phyloP scores from a whole-genome alignment of 1,140 invertebrate species.

The Aphidius ervi region DNA sequence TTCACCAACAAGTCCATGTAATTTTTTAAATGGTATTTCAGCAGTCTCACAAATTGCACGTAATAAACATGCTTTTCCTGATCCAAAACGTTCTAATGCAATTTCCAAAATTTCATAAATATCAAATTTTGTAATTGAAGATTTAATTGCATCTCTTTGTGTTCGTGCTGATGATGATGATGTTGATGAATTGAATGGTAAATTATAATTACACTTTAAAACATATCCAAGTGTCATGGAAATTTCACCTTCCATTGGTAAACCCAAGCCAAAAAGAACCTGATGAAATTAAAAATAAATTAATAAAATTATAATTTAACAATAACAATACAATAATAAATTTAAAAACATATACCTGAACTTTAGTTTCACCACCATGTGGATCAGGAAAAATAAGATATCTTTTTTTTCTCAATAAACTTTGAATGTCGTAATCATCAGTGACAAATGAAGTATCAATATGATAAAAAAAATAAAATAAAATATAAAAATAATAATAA shows the following conservation, averaged over 20 bases:
- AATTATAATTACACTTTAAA: conserved; percentile 49
- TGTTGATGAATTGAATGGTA: conserved; percentile 42
- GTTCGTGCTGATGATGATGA: conserved; percentile 36
- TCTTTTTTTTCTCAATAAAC: conserved; percentile 28
- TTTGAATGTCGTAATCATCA: conserved; percentile 18
- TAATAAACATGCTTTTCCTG: conserved; percentile 63
- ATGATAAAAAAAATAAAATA: neutral
- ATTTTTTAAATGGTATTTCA: conserved; percentile 61
- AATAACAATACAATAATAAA: conserved; percentile 7
- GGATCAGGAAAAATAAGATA: conserved; percentile 40
- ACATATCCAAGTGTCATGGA: conserved; percentile 45
- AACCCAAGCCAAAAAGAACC: conserved; percentile 39
- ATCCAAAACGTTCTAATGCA: conserved; percentile 49
- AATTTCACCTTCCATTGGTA: conserved; percentile 37
- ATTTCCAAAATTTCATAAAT: conserved; percentile 58
- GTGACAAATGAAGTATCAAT: neutral
- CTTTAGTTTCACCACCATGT: conserved; percentile 39
- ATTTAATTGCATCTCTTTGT: conserved; percentile 25
- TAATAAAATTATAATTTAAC: neutral
- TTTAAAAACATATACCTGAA: conserved; percentile 35
- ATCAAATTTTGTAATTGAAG: conserved; percentile 55
- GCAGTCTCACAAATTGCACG: conserved; percentile 69
- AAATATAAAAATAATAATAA: neutral
- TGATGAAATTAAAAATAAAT: conserved; percentile 14
- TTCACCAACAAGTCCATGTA: conserved; percentile 64